Evolutionary conservation across 2,113 vertebrate species (phyloP).

Genomic region (Nycticryphes semicollaris): DNA sequence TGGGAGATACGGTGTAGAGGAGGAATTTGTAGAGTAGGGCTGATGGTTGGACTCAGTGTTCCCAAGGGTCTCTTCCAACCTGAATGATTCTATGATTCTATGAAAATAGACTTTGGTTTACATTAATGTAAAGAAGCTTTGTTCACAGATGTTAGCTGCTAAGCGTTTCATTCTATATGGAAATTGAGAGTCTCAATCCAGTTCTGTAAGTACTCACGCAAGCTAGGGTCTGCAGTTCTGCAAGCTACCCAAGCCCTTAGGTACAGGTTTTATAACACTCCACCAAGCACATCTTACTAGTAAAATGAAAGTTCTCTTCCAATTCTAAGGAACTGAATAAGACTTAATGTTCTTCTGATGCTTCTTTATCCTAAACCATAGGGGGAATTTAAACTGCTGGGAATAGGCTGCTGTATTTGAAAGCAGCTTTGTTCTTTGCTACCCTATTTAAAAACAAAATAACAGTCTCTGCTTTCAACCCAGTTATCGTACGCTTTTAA

Average conservation of each 20-base stretch:
- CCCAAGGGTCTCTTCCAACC: too few species aligned
- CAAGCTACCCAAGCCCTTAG: not conserved
- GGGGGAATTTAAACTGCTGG: not conserved
- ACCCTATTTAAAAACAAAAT: conserved; percentile 7
- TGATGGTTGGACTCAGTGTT: too few species aligned
- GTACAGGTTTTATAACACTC: not conserved
- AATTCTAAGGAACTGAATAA: not conserved
- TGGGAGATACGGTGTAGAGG: too few species aligned
- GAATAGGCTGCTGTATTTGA: not conserved
- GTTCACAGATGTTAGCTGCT: not conserved
- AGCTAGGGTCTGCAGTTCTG: too few species aligned
- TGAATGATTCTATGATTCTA: too few species aligned
- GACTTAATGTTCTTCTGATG: not conserved
- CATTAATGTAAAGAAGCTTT: not conserved
- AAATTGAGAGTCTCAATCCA: not conserved
- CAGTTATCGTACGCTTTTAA: conserved; percentile 47
- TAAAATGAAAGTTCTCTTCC: not conserved
- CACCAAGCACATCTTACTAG: not conserved
- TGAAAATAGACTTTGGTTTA: not conserved
- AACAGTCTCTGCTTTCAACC: not conserved
- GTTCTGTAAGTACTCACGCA: not conserved
- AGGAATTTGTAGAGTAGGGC: too few species aligned
- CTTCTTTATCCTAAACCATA: not conserved
- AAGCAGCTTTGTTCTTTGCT: not conserved
- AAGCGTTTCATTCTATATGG: not conserved